Percentiles rank a stretch among this genome's conserved stretches.
Evolutionary conservation across 1,140 invertebrate genomes (phyloP).

Genomic region (Habropoda laboriosa): DNA sequence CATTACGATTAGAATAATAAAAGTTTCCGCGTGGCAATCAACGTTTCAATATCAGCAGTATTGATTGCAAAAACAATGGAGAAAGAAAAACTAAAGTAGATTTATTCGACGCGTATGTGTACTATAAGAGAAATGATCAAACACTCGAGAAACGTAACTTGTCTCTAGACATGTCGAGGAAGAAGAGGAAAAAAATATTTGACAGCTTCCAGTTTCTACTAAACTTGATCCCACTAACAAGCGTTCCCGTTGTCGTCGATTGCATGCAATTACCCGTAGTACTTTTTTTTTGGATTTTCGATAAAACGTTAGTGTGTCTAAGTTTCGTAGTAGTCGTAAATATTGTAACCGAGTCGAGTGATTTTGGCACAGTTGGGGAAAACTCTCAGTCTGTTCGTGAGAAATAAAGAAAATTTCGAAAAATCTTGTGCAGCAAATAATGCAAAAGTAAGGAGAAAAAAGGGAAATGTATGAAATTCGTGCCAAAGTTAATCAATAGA

Average conservation of each 20-base stretch:
- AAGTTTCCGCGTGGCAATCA: no score
- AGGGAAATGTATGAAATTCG: neutral
- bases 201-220: conserved; percentile 56
- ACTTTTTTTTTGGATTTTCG: conserved; percentile 48
- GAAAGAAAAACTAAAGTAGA: no score
- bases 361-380: conserved; percentile 24
- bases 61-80: no score
- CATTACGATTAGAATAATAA: no score
- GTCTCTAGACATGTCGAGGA: neutral
- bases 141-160: neutral
- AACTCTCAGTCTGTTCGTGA: no score
- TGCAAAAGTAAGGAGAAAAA: no score
- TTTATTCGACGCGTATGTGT: no score
- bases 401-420: no score
- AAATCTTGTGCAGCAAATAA: neutral
- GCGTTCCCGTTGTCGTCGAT: conserved; percentile 21
- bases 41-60: no score
- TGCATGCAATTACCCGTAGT: conserved; percentile 57
- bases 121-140: no score
- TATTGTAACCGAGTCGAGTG: conserved; percentile 10
- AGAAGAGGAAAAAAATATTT: conserved; percentile 20
- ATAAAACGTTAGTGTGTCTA: conserved; percentile 42
- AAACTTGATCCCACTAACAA: conserved; percentile 64
- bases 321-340: conserved; percentile 41
- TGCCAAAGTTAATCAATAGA: conserved; percentile 33